Conservation (phyloP, 2,888 invertebrate species). For the Campaea margaritaria region DNA sequence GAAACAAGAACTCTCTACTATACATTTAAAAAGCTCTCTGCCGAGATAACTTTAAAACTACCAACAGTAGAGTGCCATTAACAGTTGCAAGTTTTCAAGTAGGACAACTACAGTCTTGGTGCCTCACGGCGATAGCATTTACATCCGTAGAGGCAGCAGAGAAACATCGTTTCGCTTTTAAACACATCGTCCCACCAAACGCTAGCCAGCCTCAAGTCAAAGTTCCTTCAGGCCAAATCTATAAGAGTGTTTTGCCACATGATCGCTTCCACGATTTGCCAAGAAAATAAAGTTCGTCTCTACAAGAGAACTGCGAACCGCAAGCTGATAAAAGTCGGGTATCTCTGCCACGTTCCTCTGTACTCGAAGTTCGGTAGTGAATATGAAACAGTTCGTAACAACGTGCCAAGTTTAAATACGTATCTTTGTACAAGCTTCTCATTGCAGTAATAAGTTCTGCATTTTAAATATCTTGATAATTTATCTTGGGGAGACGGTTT, state of each 20-base stretch:
- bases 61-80: constrained; percentile 39
- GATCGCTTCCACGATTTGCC: constrained; percentile 83
- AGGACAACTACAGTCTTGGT: constrained; percentile 42
- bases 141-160: constrained; percentile 59
- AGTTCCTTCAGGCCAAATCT: constrained; percentile 81
- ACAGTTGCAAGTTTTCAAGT: constrained; percentile 38
- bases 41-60: constrained; percentile 33
- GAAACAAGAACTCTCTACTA: constrained; percentile 10
- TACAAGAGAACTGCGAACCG: constrained; percentile 69
- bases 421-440: constrained; percentile 19
- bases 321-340: constrained; percentile 69
- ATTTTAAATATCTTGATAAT: constrained; percentile 23
- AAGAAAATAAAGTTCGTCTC: constrained; percentile 77
- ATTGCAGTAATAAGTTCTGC: constrained; percentile 28
- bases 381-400: constrained; percentile 56
- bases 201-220: constrained; percentile 74
- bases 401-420: constrained; percentile 44
- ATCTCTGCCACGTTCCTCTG: constrained; percentile 49
- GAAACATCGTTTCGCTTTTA: constrained; percentile 82
- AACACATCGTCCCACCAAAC: constrained; percentile 67
- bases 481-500: constrained; percentile 23
- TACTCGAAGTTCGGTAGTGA: constrained; percentile 55
- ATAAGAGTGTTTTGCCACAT: constrained; percentile 83
- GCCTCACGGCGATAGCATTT: constrained; percentile 65
- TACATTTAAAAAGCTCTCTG: constrained; percentile 31